Evolutionary conservation across 1,140 invertebrate species (phyloP).

Genomic region (Bombus picipes): DNA sequence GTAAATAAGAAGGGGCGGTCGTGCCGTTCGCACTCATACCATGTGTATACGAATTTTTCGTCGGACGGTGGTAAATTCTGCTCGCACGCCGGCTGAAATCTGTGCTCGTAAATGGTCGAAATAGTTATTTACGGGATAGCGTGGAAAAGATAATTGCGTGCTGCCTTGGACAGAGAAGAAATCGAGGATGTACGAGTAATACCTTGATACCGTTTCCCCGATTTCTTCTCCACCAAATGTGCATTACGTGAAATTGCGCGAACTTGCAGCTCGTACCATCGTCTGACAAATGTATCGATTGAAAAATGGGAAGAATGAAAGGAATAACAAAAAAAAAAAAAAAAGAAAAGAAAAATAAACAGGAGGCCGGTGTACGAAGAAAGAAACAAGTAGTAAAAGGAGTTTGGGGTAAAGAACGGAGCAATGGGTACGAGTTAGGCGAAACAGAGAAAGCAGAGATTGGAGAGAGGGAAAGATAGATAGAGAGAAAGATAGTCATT

Average conservation of each 20-base stretch:
- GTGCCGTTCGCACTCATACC: background rate
- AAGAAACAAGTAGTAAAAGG: slow-evolving; percentile 33
- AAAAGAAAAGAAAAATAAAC: background rate
- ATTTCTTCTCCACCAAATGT: background rate
- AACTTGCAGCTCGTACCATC: slow-evolving; percentile 44
- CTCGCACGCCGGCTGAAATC: slow-evolving; percentile 42
- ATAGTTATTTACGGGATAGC: slow-evolving; percentile 64
- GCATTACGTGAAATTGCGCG: slow-evolving; percentile 61
- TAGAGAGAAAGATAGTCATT: slow-evolving; percentile 34
- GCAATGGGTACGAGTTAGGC: background rate
- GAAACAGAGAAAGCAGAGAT: background rate
- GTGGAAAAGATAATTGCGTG: slow-evolving; percentile 55
- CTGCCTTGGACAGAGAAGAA: slow-evolving; percentile 4
- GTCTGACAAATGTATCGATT: slow-evolving; percentile 63
- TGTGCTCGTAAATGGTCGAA: slow-evolving; percentile 43
- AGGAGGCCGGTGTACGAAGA: no score
- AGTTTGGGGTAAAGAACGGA: background rate
- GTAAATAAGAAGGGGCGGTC: slow-evolving; percentile 62
- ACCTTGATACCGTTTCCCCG: slow-evolving; percentile 24
- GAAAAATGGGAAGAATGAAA: slow-evolving; percentile 23
- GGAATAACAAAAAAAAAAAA: background rate
- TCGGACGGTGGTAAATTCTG: slow-evolving; percentile 45
- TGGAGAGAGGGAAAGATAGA: background rate
- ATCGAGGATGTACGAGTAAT: slow-evolving; percentile 40
- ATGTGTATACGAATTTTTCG: background rate